Conservation (phyloP, 2,797 vertebrate species). For the Hippocampus kuda region DNA sequence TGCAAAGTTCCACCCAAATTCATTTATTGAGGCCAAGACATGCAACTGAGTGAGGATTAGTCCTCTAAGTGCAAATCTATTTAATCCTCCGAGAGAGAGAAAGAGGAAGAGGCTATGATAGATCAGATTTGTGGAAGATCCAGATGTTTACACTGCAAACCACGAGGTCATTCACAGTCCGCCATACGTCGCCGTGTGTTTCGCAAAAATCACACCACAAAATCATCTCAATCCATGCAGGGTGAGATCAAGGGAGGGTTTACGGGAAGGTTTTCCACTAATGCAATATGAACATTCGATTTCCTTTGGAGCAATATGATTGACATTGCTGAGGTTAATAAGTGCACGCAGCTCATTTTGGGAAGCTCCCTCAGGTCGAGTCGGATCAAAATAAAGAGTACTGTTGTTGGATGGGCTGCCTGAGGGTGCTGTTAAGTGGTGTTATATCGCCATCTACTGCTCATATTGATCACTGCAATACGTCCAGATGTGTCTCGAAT, state of each 20-base stretch:
- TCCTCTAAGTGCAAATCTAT: conserved; percentile 53
- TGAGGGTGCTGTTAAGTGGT: conserved; percentile 16
- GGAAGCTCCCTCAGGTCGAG: conserved; percentile 8
- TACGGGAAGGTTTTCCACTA: conserved; percentile 41
- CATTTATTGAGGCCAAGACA: conserved; percentile 53
- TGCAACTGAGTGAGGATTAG: conserved; percentile 50
- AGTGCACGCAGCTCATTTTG: conserved; percentile 29
- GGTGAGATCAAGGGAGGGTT: conserved; percentile 43
- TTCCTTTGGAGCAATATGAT: conserved; percentile 31
- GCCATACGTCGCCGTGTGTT: conserved; percentile 40
- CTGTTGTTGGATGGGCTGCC: neutral
- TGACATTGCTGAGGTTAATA: conserved; percentile 32
- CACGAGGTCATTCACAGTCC: conserved; percentile 47
- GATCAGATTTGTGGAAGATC: conserved; percentile 52
- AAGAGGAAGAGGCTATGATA: conserved; percentile 27
- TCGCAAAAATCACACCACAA: conserved; percentile 43
- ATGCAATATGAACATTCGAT: conserved; percentile 54
- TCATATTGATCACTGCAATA: conserved; percentile 11
- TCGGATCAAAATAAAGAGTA: neutral
- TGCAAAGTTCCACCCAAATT: conserved; percentile 35
- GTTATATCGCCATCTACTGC: conserved; percentile 54
- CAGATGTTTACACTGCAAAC: conserved; percentile 52
- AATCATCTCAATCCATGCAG: conserved; percentile 49
- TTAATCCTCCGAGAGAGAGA: conserved; percentile 58
- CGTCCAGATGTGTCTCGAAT: too few species aligned